Evolutionary conservation across 2,797 vertebrate species (phyloP).

Genomic region (Cynopterus sphinx): DNA sequence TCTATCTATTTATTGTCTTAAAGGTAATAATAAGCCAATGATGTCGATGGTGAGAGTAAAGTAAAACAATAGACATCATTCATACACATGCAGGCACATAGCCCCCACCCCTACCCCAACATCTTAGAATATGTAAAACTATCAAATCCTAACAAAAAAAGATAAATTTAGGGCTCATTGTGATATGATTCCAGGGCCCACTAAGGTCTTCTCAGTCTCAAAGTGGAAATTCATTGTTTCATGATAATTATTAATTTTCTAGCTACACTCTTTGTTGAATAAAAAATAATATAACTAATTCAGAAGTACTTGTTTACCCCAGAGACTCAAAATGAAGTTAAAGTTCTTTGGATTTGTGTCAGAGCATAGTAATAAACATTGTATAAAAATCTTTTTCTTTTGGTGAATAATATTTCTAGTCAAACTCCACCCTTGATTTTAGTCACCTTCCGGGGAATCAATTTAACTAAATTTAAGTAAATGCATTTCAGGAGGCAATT

Average conservation of each 20-base stretch:
- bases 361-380: background rate
- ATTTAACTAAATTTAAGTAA: conserved; percentile 38
- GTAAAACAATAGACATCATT: background rate
- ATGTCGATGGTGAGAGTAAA: conserved; percentile 15
- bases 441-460: background rate
- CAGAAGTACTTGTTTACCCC: background rate
- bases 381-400: background rate
- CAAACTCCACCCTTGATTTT: background rate
- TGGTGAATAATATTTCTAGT: conserved; percentile 31
- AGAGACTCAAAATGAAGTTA: conserved; percentile 13
- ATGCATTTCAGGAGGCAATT: conserved; percentile 36
- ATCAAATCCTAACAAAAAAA: background rate
- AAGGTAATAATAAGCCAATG: conserved; percentile 10
- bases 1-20: background rate
- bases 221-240: background rate
- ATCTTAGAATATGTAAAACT: background rate
- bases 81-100: background rate
- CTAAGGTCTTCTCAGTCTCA: background rate
- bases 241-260: background rate
- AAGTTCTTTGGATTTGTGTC: background rate
- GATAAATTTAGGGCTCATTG: background rate
- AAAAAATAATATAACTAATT: background rate
- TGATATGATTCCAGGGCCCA: background rate
- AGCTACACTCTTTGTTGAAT: background rate
- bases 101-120: background rate